These are phyloP conservation scores for Dreissena rostriformis DNA, from an alignment of 1,140 invertebrate genomes.

Conservation along the genomic window DNA sequence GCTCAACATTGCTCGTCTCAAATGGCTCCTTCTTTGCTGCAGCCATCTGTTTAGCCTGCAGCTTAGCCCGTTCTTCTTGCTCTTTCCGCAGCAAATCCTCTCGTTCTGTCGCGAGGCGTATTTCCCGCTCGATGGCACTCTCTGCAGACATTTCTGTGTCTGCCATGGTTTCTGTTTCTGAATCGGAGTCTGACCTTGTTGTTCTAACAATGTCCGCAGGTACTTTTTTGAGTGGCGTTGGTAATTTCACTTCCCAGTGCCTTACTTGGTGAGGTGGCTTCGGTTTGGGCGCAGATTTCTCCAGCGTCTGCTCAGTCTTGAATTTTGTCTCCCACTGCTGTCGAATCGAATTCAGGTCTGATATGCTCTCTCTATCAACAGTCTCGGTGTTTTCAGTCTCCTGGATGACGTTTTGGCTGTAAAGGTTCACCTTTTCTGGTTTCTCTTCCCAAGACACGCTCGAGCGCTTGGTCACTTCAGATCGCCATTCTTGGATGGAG, in stretches of 20 bases:
- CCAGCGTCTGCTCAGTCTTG: constrained; percentile 15
- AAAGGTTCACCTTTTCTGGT: constrained; percentile 70
- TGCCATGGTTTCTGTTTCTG: constrained; percentile 44
- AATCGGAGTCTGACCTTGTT: constrained; percentile 28
- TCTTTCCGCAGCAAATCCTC: constrained; percentile 78
- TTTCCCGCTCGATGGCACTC: constrained; percentile 84
- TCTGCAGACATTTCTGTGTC: constrained; percentile 78
- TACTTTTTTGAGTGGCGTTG: constrained; percentile 39
- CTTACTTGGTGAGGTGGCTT: constrained; percentile 51
- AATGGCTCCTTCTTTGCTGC: constrained; percentile 54
- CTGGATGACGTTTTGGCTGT: constrained; percentile 75
- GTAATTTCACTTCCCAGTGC: constrained; percentile 75
- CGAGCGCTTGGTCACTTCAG: constrained; percentile 50
- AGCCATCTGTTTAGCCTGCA: constrained; percentile 60
- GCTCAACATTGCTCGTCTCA: constrained; percentile 56
- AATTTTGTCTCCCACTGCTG: constrained; percentile 75
- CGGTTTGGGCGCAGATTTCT: constrained; percentile 38
- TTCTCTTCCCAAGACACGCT: constrained; percentile 61
- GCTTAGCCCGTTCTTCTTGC: constrained; percentile 67
- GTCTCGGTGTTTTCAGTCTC: constrained; percentile 73
- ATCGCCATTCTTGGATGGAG: constrained; percentile 51
- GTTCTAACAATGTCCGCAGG: constrained; percentile 26
- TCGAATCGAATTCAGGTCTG: constrained; percentile 68
- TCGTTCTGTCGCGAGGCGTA: constrained; percentile 83
- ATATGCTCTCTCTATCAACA: constrained; percentile 75